Conservation (phyloP, 2,113 vertebrate species). For the Caranx ignobilis region DNA sequence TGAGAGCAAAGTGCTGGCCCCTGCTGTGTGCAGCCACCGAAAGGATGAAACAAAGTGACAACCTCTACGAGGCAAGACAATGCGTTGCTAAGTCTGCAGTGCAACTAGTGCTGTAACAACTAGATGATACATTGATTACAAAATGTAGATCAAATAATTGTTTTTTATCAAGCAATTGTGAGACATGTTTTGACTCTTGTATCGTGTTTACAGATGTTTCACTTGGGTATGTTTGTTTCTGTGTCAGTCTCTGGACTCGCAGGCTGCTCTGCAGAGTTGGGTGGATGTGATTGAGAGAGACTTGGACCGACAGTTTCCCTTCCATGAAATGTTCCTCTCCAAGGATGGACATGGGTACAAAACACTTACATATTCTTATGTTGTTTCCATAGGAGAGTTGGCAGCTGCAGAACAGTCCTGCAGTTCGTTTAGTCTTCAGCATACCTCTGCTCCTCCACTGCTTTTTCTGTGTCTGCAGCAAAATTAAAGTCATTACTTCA, state of each 20-base stretch:
- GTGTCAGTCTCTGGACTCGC: conserved; percentile 75
- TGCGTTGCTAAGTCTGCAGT: neutral
- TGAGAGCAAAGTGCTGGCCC: conserved; percentile 89
- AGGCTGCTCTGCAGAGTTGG: conserved; percentile 88
- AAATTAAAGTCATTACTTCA: neutral
- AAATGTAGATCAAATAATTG: neutral
- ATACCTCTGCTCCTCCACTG: neutral
- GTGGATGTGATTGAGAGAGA: conserved; percentile 90
- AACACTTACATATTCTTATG: neutral
- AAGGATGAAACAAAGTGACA: conserved; percentile 76
- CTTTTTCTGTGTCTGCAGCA: neutral
- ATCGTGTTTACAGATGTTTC: neutral
- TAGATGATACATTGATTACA: neutral
- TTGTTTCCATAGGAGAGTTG: neutral
- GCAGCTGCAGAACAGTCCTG: neutral
- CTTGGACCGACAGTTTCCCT: conserved; percentile 92
- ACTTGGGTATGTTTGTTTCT: conserved; percentile 7
- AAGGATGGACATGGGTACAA: conserved; percentile 89
- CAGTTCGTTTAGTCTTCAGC: neutral
- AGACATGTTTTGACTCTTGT: neutral
- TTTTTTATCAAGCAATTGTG: neutral
- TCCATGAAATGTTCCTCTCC: conserved; percentile 93
- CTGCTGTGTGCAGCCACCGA: conserved; percentile 86
- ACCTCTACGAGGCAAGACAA: conserved; percentile 83
- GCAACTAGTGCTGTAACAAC: neutral